A percentile compares a stretch with the other conserved stretches of the same genome.
phyloP scores from a whole-genome alignment of 92 coral and sea anemone genomes.

The Pocillopora grandis region DNA sequence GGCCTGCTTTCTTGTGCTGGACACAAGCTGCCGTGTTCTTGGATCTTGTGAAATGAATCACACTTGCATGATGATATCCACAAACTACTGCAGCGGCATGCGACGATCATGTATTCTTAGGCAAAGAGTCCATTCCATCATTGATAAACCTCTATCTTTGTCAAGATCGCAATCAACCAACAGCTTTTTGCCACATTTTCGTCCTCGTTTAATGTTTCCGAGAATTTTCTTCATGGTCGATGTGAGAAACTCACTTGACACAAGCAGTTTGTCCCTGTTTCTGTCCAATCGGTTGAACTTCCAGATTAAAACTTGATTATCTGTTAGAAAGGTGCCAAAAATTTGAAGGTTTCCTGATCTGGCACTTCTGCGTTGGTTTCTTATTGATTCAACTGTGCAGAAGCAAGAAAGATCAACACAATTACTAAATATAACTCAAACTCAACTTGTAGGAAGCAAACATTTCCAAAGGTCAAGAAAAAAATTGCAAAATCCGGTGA shows the following conservation, averaged over 20 bases:
- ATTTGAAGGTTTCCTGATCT: conserved; percentile 68
- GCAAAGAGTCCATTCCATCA: conserved; percentile 85
- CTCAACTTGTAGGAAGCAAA: not conserved
- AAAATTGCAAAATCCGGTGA: too few species aligned
- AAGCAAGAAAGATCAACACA: not conserved
- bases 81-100: conserved; percentile 27
- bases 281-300: conserved; percentile 82
- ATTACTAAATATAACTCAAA: not conserved
- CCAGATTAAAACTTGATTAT: conserved; percentile 86
- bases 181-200: conserved; percentile 91
- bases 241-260: conserved; percentile 66
- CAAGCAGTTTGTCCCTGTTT: conserved; percentile 73
- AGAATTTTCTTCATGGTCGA: conserved; percentile 76
- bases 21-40: not conserved
- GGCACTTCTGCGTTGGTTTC: conserved; percentile 75
- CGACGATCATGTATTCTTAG: conserved; percentile 34
- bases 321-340: conserved; percentile 67
- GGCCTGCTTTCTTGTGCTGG: too few species aligned
- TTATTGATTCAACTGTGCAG: conserved; percentile 42
- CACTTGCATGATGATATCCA: not conserved
- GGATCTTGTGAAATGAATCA: not conserved
- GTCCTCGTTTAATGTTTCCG: conserved; percentile 83
- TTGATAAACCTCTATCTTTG: conserved; percentile 75
- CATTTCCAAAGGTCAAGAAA: not conserved
- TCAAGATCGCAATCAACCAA: conserved; percentile 79